phyloP scores from a whole-genome alignment of 2,797 vertebrate genomes.

The Synaphobranchus kaupii region DNA sequence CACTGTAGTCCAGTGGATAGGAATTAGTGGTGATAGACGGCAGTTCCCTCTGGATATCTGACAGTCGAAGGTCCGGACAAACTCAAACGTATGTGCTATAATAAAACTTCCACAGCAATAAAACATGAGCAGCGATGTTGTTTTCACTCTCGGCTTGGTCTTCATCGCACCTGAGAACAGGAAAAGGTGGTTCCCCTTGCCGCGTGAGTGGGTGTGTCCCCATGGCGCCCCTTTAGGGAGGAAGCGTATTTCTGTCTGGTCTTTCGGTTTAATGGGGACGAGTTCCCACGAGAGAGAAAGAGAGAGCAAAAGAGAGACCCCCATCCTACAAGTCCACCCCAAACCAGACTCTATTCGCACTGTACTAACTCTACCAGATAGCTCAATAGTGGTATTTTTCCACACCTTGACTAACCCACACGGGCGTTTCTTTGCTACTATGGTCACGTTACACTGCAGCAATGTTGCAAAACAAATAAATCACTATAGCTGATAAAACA shows the following conservation, averaged over 20 bases:
- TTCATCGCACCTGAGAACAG: constrained; percentile 8
- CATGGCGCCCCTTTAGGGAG: neutral
- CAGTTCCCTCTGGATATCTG: neutral
- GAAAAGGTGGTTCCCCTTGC: constrained; percentile 2
- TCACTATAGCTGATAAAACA: neutral
- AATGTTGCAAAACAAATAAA: neutral
- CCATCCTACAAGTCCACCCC: neutral
- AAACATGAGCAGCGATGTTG: neutral
- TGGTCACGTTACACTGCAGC: neutral
- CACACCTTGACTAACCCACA: neutral
- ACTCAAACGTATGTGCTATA: neutral
- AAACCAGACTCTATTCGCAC: neutral
- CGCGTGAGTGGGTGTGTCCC: neutral
- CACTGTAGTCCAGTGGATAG: neutral
- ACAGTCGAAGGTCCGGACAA: neutral
- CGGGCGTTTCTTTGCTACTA: neutral
- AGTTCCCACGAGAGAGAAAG: neutral
- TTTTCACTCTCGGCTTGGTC: neutral
- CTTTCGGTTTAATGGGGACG: neutral
- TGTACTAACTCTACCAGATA: neutral
- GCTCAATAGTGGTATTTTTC: neutral
- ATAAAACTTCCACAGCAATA: neutral
- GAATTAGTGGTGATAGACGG: neutral
- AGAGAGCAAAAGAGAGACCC: neutral
- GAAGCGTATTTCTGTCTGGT: neutral